These are phyloP conservation scores for Drosophila oshimai DNA, from an alignment of 1,140 invertebrate genomes.

Conservation along the genomic window DNA sequence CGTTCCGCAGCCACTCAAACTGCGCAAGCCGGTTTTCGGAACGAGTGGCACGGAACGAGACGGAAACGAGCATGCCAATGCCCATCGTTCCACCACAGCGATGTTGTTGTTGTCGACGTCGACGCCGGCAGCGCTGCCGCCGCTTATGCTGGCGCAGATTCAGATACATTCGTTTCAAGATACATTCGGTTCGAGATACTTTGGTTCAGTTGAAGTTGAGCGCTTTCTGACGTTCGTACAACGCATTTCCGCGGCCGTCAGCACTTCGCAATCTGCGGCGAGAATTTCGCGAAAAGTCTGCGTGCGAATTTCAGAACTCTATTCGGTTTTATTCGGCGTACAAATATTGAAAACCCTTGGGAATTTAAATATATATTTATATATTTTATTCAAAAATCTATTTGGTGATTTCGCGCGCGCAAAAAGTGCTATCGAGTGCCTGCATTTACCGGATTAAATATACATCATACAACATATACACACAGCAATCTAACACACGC, in stretches of 20 bases:
- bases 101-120: constrained; percentile 14
- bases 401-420: constrained; percentile 1
- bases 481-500: constrained; percentile 1
- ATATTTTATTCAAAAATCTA: background rate
- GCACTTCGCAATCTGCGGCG: constrained; percentile 8
- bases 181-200: constrained; percentile 58
- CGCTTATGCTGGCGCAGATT: constrained; percentile 40
- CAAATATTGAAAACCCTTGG: background rate
- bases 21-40: constrained; percentile 54
- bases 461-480: background rate
- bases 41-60: constrained; percentile 22
- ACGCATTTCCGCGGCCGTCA: constrained; percentile 55
- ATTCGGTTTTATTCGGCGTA: background rate
- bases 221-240: constrained; percentile 70
- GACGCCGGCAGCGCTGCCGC: constrained; percentile 24
- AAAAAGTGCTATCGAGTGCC: constrained; percentile 34
- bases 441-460: constrained; percentile 18
- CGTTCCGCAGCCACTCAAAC: constrained; percentile 5
- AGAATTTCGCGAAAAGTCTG: constrained; percentile 23
- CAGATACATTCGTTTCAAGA: constrained; percentile 48
- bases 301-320: background rate
- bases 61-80: background rate
- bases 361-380: no score
- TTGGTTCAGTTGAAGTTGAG: constrained; percentile 65
- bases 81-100: background rate